Evolutionary conservation across 2,888 invertebrate genomes (phyloP).

Genomic region (Poecilus cupreus): DNA sequence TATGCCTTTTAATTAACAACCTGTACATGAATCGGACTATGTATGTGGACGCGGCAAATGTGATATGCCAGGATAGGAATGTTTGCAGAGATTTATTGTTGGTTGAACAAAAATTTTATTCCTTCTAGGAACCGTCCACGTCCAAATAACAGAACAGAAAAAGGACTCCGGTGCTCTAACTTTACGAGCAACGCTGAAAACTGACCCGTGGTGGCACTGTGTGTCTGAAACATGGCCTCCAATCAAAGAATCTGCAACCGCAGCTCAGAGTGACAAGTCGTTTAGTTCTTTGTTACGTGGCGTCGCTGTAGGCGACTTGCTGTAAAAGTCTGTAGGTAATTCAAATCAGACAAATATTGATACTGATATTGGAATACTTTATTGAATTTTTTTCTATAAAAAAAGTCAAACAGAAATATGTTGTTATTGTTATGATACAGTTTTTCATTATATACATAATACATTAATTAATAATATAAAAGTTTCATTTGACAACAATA

Average conservation of each 20-base stretch:
- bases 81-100: too few species aligned
- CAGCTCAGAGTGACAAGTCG: not conserved
- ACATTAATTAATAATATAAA: constrained; percentile 57
- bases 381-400: constrained; percentile 49
- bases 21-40: too few species aligned
- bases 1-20: too few species aligned
- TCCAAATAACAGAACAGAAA: constrained; percentile 46
- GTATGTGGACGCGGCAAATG: too few species aligned
- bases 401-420: constrained; percentile 56
- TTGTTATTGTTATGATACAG: not conserved
- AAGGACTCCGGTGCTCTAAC: constrained; percentile 48
- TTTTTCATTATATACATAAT: constrained; percentile 54
- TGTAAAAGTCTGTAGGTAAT: not conserved
- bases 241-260: not conserved
- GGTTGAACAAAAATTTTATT: too few species aligned
- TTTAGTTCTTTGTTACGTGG: constrained; percentile 29
- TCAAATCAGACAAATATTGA: constrained; percentile 7
- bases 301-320: constrained; percentile 41
- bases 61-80: not conserved
- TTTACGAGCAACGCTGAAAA: constrained; percentile 36
- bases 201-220: constrained; percentile 53
- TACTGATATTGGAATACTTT: constrained; percentile 52
- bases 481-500: constrained; percentile 49
- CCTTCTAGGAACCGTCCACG: constrained; percentile 51
- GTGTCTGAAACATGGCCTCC: constrained; percentile 11